Conservation (phyloP, 1,140 invertebrate genomes). For the Drosophila sulfurigaster region DNA sequence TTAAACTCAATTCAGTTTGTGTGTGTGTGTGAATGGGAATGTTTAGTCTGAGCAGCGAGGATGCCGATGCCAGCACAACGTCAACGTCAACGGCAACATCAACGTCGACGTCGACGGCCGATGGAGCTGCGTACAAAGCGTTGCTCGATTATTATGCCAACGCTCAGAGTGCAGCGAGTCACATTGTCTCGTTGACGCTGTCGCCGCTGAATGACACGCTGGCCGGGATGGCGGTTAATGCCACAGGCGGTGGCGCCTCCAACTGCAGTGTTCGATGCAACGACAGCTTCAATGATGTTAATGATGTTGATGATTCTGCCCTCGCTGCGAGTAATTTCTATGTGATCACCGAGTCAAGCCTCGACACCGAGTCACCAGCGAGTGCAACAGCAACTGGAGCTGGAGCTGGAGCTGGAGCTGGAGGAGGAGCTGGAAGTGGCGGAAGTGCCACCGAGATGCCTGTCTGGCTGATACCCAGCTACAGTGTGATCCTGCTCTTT, state of each 20-base stretch:
- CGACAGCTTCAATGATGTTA: conserved; percentile 23
- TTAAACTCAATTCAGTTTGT: not conserved
- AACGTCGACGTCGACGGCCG: not conserved
- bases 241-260: not conserved
- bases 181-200: conserved; percentile 63
- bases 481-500: conserved; percentile 91
- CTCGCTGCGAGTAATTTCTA: conserved; percentile 13
- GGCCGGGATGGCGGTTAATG: not conserved
- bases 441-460: conserved; percentile 63
- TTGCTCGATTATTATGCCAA: conserved; percentile 68
- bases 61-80: conserved; percentile 32
- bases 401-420: no score
- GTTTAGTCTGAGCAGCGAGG: conserved; percentile 26
- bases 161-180: conserved; percentile 55
- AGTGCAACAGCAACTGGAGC: not conserved
- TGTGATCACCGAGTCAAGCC: conserved; percentile 25
- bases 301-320: not conserved
- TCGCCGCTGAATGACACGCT: conserved; percentile 38
- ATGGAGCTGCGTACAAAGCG: conserved; percentile 46
- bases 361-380: not conserved
- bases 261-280: conserved; percentile 2
- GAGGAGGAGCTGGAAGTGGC: not conserved
- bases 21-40: not conserved
- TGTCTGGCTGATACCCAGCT: conserved; percentile 88
- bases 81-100: conserved; percentile 1